phyloP scores from a whole-genome alignment of 53 echinoderm and acorn worm species.

The Arbacia lixula region DNA sequence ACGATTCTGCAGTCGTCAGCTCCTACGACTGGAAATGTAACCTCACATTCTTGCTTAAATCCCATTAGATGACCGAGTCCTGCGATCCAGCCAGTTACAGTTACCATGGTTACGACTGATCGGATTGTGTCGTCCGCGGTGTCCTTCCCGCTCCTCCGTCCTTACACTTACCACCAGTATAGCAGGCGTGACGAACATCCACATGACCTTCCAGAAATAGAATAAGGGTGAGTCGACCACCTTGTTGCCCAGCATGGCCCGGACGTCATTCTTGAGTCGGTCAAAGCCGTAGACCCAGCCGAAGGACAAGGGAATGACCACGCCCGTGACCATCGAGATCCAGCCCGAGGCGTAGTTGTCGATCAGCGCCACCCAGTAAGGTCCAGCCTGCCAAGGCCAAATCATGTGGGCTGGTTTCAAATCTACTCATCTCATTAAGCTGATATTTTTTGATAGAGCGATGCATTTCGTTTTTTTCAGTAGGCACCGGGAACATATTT shows the following conservation, averaged over 20 bases:
- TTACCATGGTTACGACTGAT: not conserved
- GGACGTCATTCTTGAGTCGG: conserved; percentile 82
- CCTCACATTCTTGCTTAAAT: not conserved
- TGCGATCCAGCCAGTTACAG: too few relatives aligned
- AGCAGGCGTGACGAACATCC: conserved; percentile 66
- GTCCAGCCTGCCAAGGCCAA: too few relatives aligned
- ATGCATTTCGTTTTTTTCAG: too few relatives aligned
- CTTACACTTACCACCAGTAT: conserved; percentile 65
- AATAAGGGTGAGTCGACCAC: conserved; percentile 67
- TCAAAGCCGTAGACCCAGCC: conserved; percentile 79
- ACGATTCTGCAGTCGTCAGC: too few relatives aligned
- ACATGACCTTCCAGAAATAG: conserved; percentile 56
- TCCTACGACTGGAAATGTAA: too few relatives aligned
- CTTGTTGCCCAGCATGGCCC: conserved; percentile 75
- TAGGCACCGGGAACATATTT: too few relatives aligned
- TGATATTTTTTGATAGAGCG: too few relatives aligned
- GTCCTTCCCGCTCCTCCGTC: not conserved
- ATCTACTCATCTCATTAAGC: too few relatives aligned
- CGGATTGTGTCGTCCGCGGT: not conserved
- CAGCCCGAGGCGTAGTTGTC: conserved; percentile 72
- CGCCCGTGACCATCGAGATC: conserved; percentile 62
- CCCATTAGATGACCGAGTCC: not conserved
- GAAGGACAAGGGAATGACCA: conserved; percentile 57
- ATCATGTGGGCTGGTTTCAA: too few relatives aligned
- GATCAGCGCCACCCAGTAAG: conserved; percentile 80